Percentiles rank a stretch among this genome's conserved stretches.
Conservation (phyloP, 2,797 vertebrate genomes). For the Setipinna tenuifilis region DNA sequence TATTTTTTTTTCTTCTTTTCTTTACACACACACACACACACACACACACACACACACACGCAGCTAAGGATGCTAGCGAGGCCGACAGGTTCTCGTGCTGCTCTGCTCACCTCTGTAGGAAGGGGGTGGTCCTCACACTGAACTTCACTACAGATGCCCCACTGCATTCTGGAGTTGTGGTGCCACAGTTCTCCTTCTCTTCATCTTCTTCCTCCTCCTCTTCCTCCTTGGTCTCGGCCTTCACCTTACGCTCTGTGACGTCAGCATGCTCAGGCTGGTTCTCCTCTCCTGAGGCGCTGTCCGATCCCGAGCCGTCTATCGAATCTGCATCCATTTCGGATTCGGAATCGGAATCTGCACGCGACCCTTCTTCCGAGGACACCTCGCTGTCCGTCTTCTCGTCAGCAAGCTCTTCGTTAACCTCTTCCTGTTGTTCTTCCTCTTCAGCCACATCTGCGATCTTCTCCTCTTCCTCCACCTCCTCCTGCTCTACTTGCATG, state of each 20-base stretch:
- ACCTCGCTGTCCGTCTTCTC: not conserved
- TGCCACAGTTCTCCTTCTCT: constrained; percentile 24
- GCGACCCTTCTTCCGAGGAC: not conserved
- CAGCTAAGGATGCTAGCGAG: constrained; percentile 13
- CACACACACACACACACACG: too few species aligned
- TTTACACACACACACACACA: too few species aligned
- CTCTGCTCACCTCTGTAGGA: constrained; percentile 81
- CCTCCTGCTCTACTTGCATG: not conserved
- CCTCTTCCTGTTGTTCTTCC: not conserved
- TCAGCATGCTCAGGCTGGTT: not conserved
- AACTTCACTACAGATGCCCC: constrained; percentile 77
- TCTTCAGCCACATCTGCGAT: not conserved
- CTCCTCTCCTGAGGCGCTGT: not conserved
- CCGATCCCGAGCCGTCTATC: not conserved
- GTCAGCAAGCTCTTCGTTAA: not conserved
- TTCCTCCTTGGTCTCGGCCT: constrained; percentile 24
- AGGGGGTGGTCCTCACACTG: constrained; percentile 80
- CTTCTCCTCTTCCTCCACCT: not conserved
- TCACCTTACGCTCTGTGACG: not conserved
- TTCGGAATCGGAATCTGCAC: not conserved
- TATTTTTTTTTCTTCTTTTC: too few species aligned
- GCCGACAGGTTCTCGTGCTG: too few species aligned
- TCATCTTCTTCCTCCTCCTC: constrained; percentile 40
- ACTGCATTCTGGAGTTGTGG: constrained; percentile 50
- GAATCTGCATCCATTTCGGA: not conserved